Base-by-base conservation (phyloP, 2,888 invertebrate species). In the Galerucella nymphaeae region DNA sequence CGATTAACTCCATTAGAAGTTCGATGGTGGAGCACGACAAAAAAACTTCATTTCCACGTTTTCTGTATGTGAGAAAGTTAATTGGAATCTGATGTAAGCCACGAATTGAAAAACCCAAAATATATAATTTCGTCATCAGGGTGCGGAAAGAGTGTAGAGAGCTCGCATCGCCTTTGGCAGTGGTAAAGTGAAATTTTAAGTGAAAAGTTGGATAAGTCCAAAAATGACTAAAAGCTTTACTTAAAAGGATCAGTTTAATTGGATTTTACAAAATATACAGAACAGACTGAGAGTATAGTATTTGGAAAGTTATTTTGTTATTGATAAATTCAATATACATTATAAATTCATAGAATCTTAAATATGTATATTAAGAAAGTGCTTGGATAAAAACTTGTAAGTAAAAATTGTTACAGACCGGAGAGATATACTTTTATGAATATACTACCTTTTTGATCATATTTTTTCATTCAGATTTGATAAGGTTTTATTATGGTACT, bases 181-280 rank as follows among this genome's bases (percentile, higher is more conserved):
- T 78, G 75, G 53, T 48, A 11, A 45, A 58, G 78, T 80, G 79
- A 79, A 83, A 84, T 83, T 84, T 84, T 85, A 85, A 85, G 85
- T 85, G 84, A 80, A 83, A 85, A 85, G 85, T 85, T 85, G 78
- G 76, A 76, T 79, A 78, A 77, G 77, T 75, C 76, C 77, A 72
- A 61, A 76, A 77, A 78, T 76, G 68, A 61, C 75, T 77, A 76
- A 67, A 68, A 66, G 58, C 76, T 38, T 75, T 74, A 71, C 76
- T 76, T 72, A 74, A 66, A 62, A 69, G 63, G 71, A 75, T 72
- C 64, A 76, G 71, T 77, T 76, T 78, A 78, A 79, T 79, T 78
- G 77, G 75, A 71, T 76, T 69, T 69, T 59, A 73, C 70, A 73
- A 76, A 73, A 75, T 76, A 53, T 53, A 73, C 71, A 75, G 45